A percentile compares a stretch with the other conserved stretches of the same genome.
Evolutionary conservation across 1,140 invertebrate genomes (phyloP).

Genomic region (Anastrepha ludens): DNA sequence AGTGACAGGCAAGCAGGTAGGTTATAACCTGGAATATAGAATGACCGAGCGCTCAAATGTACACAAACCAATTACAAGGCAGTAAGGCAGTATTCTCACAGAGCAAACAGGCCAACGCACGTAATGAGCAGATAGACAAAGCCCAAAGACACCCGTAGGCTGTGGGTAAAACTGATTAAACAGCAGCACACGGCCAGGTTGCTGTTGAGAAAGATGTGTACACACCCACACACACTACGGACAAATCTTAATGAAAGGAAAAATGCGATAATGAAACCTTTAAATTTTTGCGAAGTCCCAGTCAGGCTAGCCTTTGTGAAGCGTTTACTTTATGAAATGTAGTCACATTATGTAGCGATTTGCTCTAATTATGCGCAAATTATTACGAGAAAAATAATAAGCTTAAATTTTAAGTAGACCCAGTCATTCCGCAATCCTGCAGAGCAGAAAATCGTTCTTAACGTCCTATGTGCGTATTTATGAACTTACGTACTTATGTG

Average conservation of each 20-base stretch:
- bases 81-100: neutral
- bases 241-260: neutral
- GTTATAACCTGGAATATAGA: neutral
- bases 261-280: neutral
- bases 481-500: too few relatives aligned
- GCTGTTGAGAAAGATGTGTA: neutral
- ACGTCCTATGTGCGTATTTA: neutral
- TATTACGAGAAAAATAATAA: conserved; percentile 42
- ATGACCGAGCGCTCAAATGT: neutral
- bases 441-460: too few relatives aligned
- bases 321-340: neutral
- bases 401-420: conserved; percentile 30
- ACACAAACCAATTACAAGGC: conserved; percentile 4
- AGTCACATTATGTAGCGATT: conserved; percentile 6
- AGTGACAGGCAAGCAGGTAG: neutral
- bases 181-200: neutral
- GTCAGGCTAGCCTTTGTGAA: neutral
- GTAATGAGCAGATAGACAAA: conserved; percentile 38
- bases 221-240: neutral
- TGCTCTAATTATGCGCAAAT: conserved; percentile 37
- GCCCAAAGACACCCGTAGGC: neutral
- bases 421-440: neutral
- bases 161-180: neutral
- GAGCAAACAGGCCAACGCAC: conserved; percentile 3
- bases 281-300: neutral